These are phyloP conservation scores for Campaea margaritaria DNA, from an alignment of 2,888 invertebrate genomes.

Conservation along the genomic window DNA sequence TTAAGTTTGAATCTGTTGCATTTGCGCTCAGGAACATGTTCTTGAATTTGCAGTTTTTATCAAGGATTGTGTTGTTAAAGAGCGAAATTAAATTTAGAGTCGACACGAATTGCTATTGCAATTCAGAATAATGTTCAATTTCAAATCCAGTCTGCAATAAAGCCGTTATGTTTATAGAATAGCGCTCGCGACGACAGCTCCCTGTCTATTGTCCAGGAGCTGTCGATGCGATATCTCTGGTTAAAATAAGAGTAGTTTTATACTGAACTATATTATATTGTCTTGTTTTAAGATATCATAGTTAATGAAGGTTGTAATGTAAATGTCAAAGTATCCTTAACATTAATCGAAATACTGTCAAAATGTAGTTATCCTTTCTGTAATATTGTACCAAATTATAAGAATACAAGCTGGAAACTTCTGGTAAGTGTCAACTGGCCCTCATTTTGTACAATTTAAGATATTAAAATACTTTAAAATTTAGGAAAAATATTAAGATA, in stretches of 20 bases:
- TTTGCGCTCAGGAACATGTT: background rate
- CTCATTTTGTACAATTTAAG: background rate
- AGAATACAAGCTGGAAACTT: no score
- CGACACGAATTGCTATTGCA: background rate
- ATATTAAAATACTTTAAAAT: no score
- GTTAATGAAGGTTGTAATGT: conserved; percentile 18
- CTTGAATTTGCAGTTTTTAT: no score
- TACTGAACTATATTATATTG: conserved; percentile 41
- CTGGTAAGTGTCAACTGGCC: no score
- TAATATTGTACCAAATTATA: background rate
- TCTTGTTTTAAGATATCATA: conserved; percentile 24
- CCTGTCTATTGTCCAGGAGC: conserved; percentile 37
- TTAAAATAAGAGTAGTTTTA: conserved; percentile 59
- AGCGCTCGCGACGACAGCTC: conserved; percentile 45
- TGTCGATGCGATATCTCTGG: conserved; percentile 51
- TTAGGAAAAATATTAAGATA: no score
- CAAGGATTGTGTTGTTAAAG: no score
- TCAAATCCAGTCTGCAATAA: conserved; percentile 45
- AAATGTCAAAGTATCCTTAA: conserved; percentile 16
- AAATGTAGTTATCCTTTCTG: conserved; percentile 11
- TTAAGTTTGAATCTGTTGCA: conserved; percentile 2
- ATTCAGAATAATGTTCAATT: conserved; percentile 13
- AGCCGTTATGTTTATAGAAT: conserved; percentile 48
- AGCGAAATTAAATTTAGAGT: background rate
- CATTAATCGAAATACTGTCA: conserved; percentile 9